phyloP scores from a whole-genome alignment of 1,140 invertebrate genomes.

The Drosophila insularis region DNA sequence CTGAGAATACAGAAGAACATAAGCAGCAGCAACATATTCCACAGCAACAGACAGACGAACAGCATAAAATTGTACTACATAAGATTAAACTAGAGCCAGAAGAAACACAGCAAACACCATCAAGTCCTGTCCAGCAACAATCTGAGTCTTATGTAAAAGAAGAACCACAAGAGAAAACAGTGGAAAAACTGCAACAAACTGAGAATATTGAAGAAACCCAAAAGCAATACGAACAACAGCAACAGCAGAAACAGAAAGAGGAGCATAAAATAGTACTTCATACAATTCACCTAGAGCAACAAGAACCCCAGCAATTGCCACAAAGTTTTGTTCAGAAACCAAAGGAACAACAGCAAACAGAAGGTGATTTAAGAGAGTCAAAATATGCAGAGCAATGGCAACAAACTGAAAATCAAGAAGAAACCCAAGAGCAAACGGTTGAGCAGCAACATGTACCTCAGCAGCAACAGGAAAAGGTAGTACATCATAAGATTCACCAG shows the following conservation, averaged over 20 bases:
- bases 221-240: background rate
- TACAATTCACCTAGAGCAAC: background rate
- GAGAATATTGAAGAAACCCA: no score
- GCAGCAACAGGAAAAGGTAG: background rate
- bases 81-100: background rate
- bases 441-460: background rate
- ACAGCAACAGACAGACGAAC: slow-evolving; percentile 14
- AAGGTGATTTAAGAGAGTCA: background rate
- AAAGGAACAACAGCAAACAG: no score
- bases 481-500: background rate
- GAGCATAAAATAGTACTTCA: background rate
- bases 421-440: background rate
- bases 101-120: no score
- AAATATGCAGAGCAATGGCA: background rate
- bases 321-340: background rate
- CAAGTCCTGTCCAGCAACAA: no score
- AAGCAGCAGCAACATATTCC: slow-evolving; percentile 8
- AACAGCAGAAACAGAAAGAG: background rate
- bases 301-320: background rate
- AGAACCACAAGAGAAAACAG: background rate
- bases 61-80: background rate
- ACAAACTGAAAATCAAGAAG: background rate
- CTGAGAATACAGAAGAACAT: no score
- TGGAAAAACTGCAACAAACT: background rate
- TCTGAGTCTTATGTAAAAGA: background rate